Conservation (phyloP, 2,113 vertebrate species). For the Cyanoliseus patagonus region DNA sequence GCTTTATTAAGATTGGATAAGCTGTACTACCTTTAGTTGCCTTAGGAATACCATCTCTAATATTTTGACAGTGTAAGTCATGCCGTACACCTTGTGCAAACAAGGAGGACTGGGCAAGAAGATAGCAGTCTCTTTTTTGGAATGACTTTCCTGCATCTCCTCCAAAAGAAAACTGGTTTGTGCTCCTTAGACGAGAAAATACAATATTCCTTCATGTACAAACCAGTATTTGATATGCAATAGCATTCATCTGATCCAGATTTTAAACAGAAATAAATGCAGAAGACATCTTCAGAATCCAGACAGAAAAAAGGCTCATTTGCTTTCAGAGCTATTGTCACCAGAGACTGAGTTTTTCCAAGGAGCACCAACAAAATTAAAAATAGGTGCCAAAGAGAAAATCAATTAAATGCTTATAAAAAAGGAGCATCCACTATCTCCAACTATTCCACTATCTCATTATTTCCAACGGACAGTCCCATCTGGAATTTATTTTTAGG, state of each 20-base stretch:
- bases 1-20: neutral
- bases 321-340: neutral
- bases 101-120: neutral
- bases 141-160: neutral
- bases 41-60: neutral
- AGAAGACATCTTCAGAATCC: neutral
- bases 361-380: neutral
- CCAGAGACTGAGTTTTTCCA: neutral
- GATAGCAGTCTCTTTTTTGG: neutral
- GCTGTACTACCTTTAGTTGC: neutral
- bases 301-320: neutral
- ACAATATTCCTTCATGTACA: neutral
- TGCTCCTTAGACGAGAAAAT: neutral
- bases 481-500: constrained; percentile 90
- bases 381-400: constrained; percentile 30
- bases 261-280: neutral
- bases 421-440: constrained; percentile 54
- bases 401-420: neutral
- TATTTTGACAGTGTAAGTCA: neutral
- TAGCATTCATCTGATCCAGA: neutral
- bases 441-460: too few relatives aligned
- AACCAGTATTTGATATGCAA: neutral
- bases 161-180: neutral
- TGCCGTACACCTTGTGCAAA: neutral
- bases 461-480: constrained; percentile 68